These are phyloP conservation scores for Ophonus ardosiacus DNA, from an alignment of 2,888 invertebrate genomes.

Conservation along the genomic window DNA sequence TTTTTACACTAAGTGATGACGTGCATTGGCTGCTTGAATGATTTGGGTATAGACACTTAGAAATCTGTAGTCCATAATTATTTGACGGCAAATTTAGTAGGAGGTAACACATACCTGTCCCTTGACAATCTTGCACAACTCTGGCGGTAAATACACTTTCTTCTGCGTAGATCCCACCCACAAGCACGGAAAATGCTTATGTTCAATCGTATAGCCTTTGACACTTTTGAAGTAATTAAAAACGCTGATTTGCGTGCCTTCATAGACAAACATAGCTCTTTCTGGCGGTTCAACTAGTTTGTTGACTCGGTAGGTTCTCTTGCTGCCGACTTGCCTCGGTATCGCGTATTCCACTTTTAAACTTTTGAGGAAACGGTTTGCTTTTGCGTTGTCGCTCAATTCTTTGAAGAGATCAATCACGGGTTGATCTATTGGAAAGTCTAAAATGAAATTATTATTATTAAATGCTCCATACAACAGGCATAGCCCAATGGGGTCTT, in stretches of 20 bases:
- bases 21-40: no score
- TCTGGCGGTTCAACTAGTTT: slow-evolving; percentile 72
- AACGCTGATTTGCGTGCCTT: slow-evolving; percentile 74
- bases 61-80: no score
- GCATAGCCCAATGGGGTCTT: no score
- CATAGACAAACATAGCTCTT: slow-evolving; percentile 72
- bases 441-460: no score
- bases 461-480: no score
- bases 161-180: slow-evolving; percentile 86
- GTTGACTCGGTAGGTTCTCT: slow-evolving; percentile 76
- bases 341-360: slow-evolving; percentile 76
- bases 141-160: slow-evolving; percentile 88
- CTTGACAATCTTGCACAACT: slow-evolving; percentile 86
- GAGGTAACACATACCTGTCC: slow-evolving; percentile 79
- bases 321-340: slow-evolving; percentile 73
- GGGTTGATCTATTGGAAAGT: slow-evolving; percentile 81
- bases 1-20: no score
- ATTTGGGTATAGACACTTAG: no score
- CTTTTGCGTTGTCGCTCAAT: slow-evolving; percentile 49
- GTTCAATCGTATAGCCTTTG: slow-evolving; percentile 73
- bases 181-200: slow-evolving; percentile 88
- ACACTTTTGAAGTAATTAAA: slow-evolving; percentile 74
- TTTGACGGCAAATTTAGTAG: no score
- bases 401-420: slow-evolving; percentile 76
- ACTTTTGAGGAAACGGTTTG: slow-evolving; percentile 73